Evolutionary conservation across 2,888 invertebrate genomes (phyloP).

Genomic region (Troides helena): DNA sequence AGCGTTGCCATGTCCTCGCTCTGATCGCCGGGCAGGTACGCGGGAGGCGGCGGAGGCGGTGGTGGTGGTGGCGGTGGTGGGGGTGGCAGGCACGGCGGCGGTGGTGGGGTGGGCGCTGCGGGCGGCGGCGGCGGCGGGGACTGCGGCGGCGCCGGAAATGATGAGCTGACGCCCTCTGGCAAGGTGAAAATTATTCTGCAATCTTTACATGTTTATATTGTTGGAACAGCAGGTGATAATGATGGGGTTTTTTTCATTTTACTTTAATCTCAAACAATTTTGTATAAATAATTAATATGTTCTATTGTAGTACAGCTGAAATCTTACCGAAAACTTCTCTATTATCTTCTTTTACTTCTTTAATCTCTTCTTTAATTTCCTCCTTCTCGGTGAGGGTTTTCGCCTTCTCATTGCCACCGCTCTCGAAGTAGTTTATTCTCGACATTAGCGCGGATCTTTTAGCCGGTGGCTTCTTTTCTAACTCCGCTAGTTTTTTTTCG

Average conservation of each 20-base stretch:
- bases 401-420: conserved; percentile 46
- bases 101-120: conserved; percentile 34
- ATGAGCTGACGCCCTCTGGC: conserved; percentile 2
- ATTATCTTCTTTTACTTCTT: conserved; percentile 35
- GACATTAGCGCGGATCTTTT: conserved; percentile 59
- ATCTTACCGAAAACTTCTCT: conserved; percentile 41
- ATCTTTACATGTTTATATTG: too few species aligned
- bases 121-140: conserved; percentile 31
- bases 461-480: conserved; percentile 39
- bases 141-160: conserved; percentile 9
- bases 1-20: conserved; percentile 79
- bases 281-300: too few species aligned
- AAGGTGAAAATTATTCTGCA: neutral
- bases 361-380: conserved; percentile 34
- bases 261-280: too few species aligned
- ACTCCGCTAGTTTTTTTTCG: conserved; percentile 49
- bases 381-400: conserved; percentile 34
- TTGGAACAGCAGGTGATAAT: too few species aligned
- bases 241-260: neutral
- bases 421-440: conserved; percentile 68
- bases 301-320: too few species aligned
- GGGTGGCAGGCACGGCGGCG: conserved; percentile 34
- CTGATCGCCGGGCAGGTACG: conserved; percentile 41
- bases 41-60: conserved; percentile 66
- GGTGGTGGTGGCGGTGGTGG: conserved; percentile 55